Evolutionary conservation across 2,888 invertebrate species (phyloP).

Genomic region (Parnassius orleans): DNA sequence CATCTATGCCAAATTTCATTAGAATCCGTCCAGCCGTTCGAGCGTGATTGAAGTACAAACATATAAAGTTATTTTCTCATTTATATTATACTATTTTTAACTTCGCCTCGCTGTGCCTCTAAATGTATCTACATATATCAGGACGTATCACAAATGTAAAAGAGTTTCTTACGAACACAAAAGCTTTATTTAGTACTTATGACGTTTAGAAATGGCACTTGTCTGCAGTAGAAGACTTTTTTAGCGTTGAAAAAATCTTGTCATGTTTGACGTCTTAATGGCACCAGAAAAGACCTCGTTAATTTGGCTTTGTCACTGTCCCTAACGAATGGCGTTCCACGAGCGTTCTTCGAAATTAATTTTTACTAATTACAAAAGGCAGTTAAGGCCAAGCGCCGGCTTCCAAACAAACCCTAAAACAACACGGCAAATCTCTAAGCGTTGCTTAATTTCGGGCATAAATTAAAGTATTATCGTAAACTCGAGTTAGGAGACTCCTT

Average conservation of each 20-base stretch:
- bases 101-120: no score
- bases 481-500: slow-evolving; percentile 38
- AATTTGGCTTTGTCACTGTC: slow-evolving; percentile 15
- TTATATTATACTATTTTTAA: no score
- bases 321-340: slow-evolving; percentile 12
- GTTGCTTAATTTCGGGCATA: slow-evolving; percentile 31
- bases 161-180: no score
- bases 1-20: no score
- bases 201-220: not conserved
- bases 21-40: no score
- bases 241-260: not conserved
- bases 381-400: slow-evolving; percentile 12
- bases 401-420: slow-evolving; percentile 23
- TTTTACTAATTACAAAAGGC: slow-evolving; percentile 25
- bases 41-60: no score
- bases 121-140: no score
- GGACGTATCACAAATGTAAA: no score
- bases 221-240: not conserved
- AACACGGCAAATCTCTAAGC: slow-evolving; percentile 24
- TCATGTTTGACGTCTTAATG: slow-evolving; percentile 13
- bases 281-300: slow-evolving; percentile 14
- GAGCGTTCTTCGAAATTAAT: slow-evolving; percentile 19
- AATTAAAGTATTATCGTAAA: slow-evolving; percentile 48
- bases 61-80: no score
- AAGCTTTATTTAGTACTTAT: not conserved